phyloP scores from a whole-genome alignment of 2,888 invertebrate species.

The Amiota mariae region DNA sequence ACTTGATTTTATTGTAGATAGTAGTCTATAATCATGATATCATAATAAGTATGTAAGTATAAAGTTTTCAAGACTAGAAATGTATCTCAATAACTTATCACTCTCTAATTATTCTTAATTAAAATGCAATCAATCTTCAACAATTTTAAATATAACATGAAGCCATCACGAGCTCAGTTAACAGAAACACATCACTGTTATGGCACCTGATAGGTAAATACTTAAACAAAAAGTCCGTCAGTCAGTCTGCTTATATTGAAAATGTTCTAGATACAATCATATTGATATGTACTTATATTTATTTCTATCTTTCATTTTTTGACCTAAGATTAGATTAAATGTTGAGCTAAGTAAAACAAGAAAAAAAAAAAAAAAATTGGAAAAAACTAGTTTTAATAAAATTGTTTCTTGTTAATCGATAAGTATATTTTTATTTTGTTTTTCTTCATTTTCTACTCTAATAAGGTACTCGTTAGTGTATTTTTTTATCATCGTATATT shows the following conservation, averaged over 20 bases:
- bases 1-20: neutral
- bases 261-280: neutral
- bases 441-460: conserved; percentile 5
- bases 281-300: neutral
- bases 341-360: too few relatives aligned
- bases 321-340: conserved; percentile 58
- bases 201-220: neutral
- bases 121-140: conserved; percentile 59
- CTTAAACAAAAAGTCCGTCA: neutral
- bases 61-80: too few relatives aligned
- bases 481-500: too few relatives aligned
- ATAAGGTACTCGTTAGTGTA: neutral
- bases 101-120: conserved; percentile 53
- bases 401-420: neutral
- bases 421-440: neutral
- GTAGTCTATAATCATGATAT: too few relatives aligned
- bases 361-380: too few relatives aligned
- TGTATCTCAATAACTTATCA: neutral
- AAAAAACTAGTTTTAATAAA: too few relatives aligned
- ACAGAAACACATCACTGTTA: conserved; percentile 35
- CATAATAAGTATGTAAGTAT: too few relatives aligned
- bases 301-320: conserved; percentile 44
- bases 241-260: too few relatives aligned
- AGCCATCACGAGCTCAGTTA: conserved; percentile 36
- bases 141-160: conserved; percentile 41